These are phyloP conservation scores for Stegastes partitus DNA, from an alignment of 2,113 vertebrate genomes.

Conservation along the genomic window DNA sequence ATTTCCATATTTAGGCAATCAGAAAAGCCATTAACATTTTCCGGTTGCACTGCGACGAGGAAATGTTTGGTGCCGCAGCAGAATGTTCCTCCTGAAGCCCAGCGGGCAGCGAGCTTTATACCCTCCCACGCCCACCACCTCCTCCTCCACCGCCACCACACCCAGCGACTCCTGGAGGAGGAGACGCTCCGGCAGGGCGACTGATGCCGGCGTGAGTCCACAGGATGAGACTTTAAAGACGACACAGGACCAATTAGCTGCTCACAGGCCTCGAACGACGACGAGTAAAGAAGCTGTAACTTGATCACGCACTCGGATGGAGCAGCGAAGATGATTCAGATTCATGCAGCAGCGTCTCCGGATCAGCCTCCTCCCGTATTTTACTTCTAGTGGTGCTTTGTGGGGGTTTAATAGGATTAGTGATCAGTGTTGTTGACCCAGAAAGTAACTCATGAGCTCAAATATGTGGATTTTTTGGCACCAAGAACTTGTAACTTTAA, in stretches of 20 bases:
- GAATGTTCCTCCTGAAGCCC: constrained; percentile 58
- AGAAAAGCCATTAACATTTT: constrained; percentile 72
- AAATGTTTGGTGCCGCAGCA: constrained; percentile 58
- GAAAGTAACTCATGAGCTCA: neutral
- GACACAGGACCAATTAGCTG: constrained; percentile 57
- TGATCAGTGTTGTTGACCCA: constrained; percentile 27
- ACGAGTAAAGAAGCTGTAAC: constrained; percentile 29
- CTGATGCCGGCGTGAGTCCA: constrained; percentile 56
- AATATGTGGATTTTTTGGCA: neutral
- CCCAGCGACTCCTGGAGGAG: constrained; percentile 44
- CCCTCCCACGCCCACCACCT: constrained; percentile 38
- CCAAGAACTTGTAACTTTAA: neutral
- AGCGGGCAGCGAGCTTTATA: constrained; percentile 57
- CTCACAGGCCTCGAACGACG: too few relatives aligned
- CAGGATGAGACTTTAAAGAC: constrained; percentile 66
- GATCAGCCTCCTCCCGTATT: constrained; percentile 14
- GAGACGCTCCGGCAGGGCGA: constrained; percentile 54
- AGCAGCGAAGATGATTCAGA: constrained; percentile 29
- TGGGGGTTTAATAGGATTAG: constrained; percentile 6
- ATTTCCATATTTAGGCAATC: constrained; percentile 77
- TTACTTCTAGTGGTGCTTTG: neutral
- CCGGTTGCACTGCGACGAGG: constrained; percentile 49
- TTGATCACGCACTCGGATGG: constrained; percentile 29
- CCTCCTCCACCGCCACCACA: constrained; percentile 39
- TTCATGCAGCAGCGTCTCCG: neutral